Percentiles rank a stretch among this genome's conserved stretches.
Conservation (phyloP, 2,113 vertebrate genomes). For the Larimichthys polyactis region DNA sequence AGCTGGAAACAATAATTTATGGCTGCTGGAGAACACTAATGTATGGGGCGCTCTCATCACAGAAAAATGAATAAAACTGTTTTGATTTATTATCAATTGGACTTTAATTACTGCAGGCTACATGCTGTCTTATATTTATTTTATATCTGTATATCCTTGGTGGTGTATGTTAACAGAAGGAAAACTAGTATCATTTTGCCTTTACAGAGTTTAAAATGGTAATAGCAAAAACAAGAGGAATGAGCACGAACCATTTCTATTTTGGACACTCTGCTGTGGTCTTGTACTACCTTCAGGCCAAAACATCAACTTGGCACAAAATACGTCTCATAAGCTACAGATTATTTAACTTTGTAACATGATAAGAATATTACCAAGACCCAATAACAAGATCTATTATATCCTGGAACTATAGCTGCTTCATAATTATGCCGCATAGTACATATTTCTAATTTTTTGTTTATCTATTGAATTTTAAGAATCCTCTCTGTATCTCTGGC, state of each 20-base stretch:
- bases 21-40: no score
- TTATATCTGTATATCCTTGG: no score
- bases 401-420: slow-evolving; percentile 24
- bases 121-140: background rate
- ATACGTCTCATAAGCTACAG: background rate
- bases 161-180: background rate
- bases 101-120: background rate
- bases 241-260: background rate
- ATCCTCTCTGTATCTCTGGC: slow-evolving; percentile 12
- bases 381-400: background rate
- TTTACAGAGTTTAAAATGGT: background rate
- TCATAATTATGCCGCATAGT: slow-evolving; percentile 19
- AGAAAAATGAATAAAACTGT: no score
- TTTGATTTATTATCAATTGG: background rate
- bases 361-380: background rate
- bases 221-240: background rate
- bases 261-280: background rate
- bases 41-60: background rate
- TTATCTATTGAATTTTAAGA: slow-evolving; percentile 47
- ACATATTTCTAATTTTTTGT: slow-evolving; percentile 23
- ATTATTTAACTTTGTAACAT: background rate
- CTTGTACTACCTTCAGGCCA: background rate
- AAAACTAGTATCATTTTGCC: background rate
- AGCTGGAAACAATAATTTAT: no score
- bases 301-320: slow-evolving; percentile 6